Conservation (phyloP, 2,797 vertebrate genomes). For the Apodemus agrarius region DNA sequence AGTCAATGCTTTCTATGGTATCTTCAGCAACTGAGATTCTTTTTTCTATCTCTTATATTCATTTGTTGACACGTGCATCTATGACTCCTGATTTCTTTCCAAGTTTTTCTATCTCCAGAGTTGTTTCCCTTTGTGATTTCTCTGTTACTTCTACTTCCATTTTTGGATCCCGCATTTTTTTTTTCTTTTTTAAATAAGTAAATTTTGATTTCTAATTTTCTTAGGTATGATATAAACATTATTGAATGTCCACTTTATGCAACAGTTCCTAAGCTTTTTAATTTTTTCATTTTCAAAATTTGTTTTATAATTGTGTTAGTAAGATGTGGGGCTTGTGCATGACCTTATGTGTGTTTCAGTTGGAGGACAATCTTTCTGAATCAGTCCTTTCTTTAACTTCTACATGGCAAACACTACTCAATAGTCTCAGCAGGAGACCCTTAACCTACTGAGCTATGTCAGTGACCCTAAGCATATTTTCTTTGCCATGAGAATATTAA, state of each 20-base stretch:
- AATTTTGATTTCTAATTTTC: neutral
- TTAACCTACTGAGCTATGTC: neutral
- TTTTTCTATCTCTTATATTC: too few species aligned
- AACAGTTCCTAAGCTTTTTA: neutral
- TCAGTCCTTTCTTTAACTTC: neutral
- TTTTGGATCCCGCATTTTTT: too few species aligned
- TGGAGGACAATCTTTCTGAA: neutral
- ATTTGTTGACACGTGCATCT: too few species aligned
- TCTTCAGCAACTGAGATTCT: too few species aligned
- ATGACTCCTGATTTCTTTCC: too few species aligned
- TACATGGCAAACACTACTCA: neutral
- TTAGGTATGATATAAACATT: neutral
- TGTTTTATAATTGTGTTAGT: neutral
- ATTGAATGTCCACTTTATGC: neutral
- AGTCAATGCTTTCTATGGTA: too few species aligned
- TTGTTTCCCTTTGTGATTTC: too few species aligned
- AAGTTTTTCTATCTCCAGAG: too few species aligned
- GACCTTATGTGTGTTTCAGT: neutral
- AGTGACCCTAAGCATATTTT: neutral
- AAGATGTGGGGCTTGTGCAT: neutral
- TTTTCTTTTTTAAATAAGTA: neutral
- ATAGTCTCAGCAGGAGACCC: neutral
- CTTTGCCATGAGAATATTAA: neutral
- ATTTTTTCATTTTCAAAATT: neutral
- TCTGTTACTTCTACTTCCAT: too few species aligned